phyloP scores from a whole-genome alignment of 2,797 vertebrate species.

The Acanthornis magna region DNA sequence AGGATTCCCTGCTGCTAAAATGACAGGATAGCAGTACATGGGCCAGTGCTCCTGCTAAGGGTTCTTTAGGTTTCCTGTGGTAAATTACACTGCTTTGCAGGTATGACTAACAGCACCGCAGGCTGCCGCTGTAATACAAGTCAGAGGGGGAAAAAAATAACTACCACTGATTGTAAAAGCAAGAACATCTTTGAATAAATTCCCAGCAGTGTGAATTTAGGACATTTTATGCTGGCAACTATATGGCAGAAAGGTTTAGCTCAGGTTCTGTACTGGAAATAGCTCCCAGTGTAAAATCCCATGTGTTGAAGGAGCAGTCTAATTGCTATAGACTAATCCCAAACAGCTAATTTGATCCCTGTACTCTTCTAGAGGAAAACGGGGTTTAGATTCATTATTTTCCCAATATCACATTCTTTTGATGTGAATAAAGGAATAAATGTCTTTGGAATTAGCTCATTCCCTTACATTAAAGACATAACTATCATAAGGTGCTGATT shows the following conservation, averaged over 20 bases:
- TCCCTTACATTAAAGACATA: neutral
- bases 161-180: slow-evolving; percentile 55
- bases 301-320: neutral
- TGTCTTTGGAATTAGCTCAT: neutral
- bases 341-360: slow-evolving; percentile 8
- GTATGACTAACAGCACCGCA: slow-evolving; percentile 65
- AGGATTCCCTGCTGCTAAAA: slow-evolving; percentile 80
- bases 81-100: slow-evolving; percentile 71
- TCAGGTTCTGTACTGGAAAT: slow-evolving; percentile 11
- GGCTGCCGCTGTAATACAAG: slow-evolving; percentile 41
- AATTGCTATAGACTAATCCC: neutral
- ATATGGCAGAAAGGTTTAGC: slow-evolving; percentile 3
- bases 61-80: slow-evolving; percentile 68
- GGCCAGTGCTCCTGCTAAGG: slow-evolving; percentile 77
- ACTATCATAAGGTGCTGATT: neutral
- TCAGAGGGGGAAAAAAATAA: slow-evolving; percentile 43
- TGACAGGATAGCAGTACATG: slow-evolving; percentile 77
- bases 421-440: neutral
- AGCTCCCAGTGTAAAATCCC: neutral
- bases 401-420: neutral
- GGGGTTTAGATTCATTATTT: slow-evolving; percentile 10
- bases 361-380: slow-evolving; percentile 1
- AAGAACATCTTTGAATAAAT: slow-evolving; percentile 62
- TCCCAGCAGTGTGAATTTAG: slow-evolving; percentile 35
- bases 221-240: slow-evolving; percentile 15